Evolutionary conservation across 2,888 invertebrate genomes (phyloP).

Genomic region (Drosophila mulleri): DNA sequence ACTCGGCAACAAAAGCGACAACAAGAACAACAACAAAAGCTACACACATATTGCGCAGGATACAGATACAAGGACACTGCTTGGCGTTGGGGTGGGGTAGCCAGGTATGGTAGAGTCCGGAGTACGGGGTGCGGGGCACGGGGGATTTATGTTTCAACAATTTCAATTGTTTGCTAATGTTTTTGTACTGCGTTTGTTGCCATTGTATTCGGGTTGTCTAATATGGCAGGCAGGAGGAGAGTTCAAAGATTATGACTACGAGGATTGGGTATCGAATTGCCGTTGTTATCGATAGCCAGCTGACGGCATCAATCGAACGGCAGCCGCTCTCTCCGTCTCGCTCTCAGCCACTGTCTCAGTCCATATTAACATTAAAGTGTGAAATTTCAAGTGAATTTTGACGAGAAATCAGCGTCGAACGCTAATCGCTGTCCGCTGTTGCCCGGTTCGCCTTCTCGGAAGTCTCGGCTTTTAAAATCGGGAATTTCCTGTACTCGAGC

Average conservation of each 20-base stretch:
- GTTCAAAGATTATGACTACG: conserved; percentile 70
- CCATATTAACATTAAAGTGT: conserved; percentile 66
- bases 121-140: conserved; percentile 31
- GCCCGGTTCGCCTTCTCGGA: conserved; percentile 53
- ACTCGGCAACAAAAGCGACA: conserved; percentile 58
- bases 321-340: conserved; percentile 9
- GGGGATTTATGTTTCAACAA: conserved; percentile 75
- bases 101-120: conserved; percentile 15
- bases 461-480: conserved; percentile 61
- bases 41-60: conserved; percentile 68
- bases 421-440: conserved; percentile 45
- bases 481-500: conserved; percentile 59
- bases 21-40: conserved; percentile 51
- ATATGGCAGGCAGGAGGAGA: conserved; percentile 58
- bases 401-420: conserved; percentile 57
- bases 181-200: conserved; percentile 72
- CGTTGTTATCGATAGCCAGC: conserved; percentile 49
- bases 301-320: conserved; percentile 37
- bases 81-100: conserved; percentile 22
- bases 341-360: not conserved
- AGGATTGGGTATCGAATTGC: conserved; percentile 64
- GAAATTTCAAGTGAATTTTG: conserved; percentile 78
- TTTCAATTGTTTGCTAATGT: conserved; percentile 76
- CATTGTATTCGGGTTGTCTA: conserved; percentile 67
- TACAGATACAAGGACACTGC: conserved; percentile 55